These are phyloP conservation scores for Physella acuta DNA, from an alignment of 1,140 invertebrate species.

Conservation along the genomic window DNA sequence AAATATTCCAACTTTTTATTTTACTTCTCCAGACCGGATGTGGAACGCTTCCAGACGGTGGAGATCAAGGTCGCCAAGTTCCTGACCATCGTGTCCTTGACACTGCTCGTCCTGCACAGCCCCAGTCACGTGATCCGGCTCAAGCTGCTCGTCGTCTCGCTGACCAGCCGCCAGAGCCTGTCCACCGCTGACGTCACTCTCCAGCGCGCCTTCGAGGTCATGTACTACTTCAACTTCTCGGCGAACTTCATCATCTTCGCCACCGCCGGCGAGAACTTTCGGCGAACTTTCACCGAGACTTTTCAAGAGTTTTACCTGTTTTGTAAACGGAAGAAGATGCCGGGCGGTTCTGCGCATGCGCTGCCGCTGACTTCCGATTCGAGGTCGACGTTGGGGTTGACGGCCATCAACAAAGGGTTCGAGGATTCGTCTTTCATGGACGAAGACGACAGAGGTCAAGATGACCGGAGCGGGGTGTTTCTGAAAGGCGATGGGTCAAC, in stretches of 20 bases:
- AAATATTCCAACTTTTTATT: too few species aligned
- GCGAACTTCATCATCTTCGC: conserved; percentile 8
- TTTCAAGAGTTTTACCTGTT: too few species aligned
- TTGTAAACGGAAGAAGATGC: too few species aligned
- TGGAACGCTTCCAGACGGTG: neutral
- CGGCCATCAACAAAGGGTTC: too few species aligned
- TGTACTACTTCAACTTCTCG: conserved; percentile 28
- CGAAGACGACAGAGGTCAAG: too few species aligned
- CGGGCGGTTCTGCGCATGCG: too few species aligned
- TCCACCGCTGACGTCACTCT: conserved; percentile 5
- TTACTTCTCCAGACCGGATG: neutral
- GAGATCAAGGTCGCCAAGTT: conserved; percentile 23
- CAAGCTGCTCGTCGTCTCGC: conserved; percentile 16
- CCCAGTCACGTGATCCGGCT: conserved; percentile 24
- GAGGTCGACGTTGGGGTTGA: too few species aligned
- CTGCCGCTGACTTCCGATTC: too few species aligned
- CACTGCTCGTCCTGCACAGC: conserved; percentile 21
- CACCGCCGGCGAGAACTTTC: conserved; percentile 2
- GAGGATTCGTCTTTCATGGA: too few species aligned
- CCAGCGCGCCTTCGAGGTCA: conserved; percentile 20
- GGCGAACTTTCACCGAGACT: neutral
- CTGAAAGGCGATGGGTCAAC: too few species aligned
- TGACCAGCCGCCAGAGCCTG: neutral
- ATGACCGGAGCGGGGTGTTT: too few species aligned
- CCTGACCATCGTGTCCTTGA: conserved; percentile 23